Conservation (phyloP, 2,888 invertebrate genomes). For the Lymantria dispar region DNA sequence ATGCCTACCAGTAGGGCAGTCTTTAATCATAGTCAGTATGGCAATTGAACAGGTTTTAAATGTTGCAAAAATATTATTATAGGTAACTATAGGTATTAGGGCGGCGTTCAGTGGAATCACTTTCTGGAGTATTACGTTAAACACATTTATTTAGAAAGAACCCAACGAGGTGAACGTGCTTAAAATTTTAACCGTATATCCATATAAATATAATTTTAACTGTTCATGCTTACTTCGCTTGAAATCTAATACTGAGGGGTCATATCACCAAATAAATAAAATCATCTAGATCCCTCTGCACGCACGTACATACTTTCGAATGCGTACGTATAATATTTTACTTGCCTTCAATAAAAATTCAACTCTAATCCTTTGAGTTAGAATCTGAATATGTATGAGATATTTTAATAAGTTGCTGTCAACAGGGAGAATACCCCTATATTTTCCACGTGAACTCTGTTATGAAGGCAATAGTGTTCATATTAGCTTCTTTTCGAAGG, state of each 20-base stretch:
- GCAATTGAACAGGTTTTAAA: too few relatives aligned
- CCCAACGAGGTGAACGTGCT: too few relatives aligned
- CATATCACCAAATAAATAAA: constrained; percentile 61
- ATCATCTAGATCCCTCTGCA: constrained; percentile 64
- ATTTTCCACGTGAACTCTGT: constrained; percentile 53
- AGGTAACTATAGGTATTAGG: too few relatives aligned
- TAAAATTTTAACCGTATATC: too few relatives aligned
- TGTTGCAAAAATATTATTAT: too few relatives aligned
- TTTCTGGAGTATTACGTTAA: too few relatives aligned
- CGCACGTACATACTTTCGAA: constrained; percentile 54
- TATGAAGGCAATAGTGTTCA: constrained; percentile 54
- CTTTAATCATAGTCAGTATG: too few relatives aligned
- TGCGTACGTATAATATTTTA: constrained; percentile 53
- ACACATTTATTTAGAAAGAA: too few relatives aligned
- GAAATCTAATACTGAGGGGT: constrained; percentile 52
- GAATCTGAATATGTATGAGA: constrained; percentile 28
- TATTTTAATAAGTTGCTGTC: constrained; percentile 47
- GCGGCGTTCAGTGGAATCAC: too few relatives aligned
- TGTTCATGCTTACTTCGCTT: constrained; percentile 23
- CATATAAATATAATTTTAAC: too few relatives aligned
- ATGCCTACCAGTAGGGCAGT: too few relatives aligned
- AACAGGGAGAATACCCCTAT: constrained; percentile 44
- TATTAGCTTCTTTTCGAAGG: constrained; percentile 51
- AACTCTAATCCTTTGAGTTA: constrained; percentile 16
- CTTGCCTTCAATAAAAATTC: constrained; percentile 22